Percentiles rank a stretch among this genome's conserved stretches.
phyloP scores from a whole-genome alignment of 2,113 vertebrate genomes.

The Misgurnus mizolepis region DNA sequence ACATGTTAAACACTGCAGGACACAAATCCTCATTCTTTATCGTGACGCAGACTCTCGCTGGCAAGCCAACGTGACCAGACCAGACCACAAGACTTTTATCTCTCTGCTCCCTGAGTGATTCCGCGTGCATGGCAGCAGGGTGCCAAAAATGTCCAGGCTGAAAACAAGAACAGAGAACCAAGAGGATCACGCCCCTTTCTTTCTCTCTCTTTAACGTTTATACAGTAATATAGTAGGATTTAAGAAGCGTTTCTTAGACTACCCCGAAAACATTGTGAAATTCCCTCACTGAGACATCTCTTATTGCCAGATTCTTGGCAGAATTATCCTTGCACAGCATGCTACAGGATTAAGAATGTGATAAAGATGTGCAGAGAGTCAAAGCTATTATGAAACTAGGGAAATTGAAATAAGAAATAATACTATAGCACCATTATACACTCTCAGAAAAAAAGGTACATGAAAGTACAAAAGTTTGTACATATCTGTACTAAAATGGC shows the following conservation, averaged over 20 bases:
- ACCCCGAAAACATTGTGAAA: background rate
- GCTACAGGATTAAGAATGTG: background rate
- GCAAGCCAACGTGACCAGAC: slow-evolving; percentile 30
- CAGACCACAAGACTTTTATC: slow-evolving; percentile 43
- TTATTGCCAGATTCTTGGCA: background rate
- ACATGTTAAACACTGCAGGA: slow-evolving; percentile 16
- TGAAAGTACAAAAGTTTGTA: too few relatives aligned
- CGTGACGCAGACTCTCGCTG: background rate
- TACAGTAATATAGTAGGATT: background rate
- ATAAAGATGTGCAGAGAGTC: too few relatives aligned
- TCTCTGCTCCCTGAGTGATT: background rate
- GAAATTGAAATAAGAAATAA: background rate
- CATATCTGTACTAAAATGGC: too few relatives aligned
- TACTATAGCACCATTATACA: background rate
- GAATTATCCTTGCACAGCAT: slow-evolving; percentile 20
- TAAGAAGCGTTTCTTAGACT: slow-evolving; percentile 6
- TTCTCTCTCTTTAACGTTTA: background rate
- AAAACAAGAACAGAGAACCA: background rate
- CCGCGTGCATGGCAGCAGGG: background rate
- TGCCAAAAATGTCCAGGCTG: slow-evolving; percentile 12
- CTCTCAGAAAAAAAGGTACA: too few relatives aligned
- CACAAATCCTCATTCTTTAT: slow-evolving; percentile 43
- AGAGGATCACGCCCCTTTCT: background rate
- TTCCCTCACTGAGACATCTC: background rate
- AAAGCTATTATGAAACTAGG: too few relatives aligned